phyloP scores from a whole-genome alignment of 2,888 invertebrate genomes.

The Thera obeliscata region DNA sequence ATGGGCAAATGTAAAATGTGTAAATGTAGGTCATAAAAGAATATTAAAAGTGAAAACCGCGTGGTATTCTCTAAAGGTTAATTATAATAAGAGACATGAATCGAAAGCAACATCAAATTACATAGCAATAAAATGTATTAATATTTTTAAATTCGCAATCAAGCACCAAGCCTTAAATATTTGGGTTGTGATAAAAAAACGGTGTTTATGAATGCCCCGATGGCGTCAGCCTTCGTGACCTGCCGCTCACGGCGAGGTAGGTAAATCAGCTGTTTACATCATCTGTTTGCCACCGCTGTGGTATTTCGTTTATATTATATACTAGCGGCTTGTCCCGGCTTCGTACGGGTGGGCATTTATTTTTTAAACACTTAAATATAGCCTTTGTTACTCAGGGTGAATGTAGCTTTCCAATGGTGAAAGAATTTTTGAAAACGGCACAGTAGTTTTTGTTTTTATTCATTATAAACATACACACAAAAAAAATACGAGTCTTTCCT shows the following conservation, averaged over 20 bases:
- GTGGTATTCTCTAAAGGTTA: not conserved
- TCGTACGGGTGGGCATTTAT: too few species aligned
- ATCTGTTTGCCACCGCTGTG: slow-evolving; percentile 30
- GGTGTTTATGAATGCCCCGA: slow-evolving; percentile 32
- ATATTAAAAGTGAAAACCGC: not conserved
- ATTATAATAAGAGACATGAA: not conserved
- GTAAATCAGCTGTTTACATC: slow-evolving; percentile 44
- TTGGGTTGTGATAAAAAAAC: slow-evolving; percentile 29
- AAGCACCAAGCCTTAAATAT: slow-evolving; percentile 23
- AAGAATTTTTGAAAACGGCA: too few species aligned
- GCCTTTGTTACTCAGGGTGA: too few species aligned
- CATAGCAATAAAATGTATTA: slow-evolving; percentile 5
- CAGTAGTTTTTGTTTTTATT: too few species aligned
- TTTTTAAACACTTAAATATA: too few species aligned
- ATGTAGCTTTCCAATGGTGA: too few species aligned
- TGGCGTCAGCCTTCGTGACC: slow-evolving; percentile 53
- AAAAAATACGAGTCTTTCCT: too few species aligned
- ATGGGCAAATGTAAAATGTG: too few species aligned
- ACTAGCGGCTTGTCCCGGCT: too few species aligned
- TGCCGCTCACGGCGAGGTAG: slow-evolving; percentile 35
- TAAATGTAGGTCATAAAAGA: not conserved
- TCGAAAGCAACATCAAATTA: not conserved
- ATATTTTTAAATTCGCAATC: slow-evolving; percentile 10
- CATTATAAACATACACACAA: too few species aligned
- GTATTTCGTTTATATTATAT: slow-evolving; percentile 9